Conservation (phyloP, 2,797 vertebrate genomes). For the Pygocentrus nattereri region DNA sequence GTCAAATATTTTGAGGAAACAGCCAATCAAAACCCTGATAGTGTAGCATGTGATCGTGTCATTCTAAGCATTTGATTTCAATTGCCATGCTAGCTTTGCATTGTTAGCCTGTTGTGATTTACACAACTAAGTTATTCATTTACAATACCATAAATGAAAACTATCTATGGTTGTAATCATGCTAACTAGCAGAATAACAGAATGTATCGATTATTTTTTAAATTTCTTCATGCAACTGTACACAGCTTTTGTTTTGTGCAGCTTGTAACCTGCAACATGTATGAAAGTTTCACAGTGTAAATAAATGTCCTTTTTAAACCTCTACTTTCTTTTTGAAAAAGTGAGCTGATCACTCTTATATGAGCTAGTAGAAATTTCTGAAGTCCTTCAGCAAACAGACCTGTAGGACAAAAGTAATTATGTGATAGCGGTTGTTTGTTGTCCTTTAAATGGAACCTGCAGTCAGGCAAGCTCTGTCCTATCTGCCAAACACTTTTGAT, state of each 20-base stretch:
- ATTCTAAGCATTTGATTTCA: no score
- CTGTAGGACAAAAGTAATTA: constrained; percentile 11
- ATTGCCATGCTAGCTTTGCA: no score
- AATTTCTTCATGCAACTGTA: no score
- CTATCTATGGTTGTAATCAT: no score
- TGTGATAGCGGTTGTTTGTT: constrained; percentile 19
- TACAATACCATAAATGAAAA: no score
- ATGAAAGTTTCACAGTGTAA: neutral
- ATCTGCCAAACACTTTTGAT: neutral
- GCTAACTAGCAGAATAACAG: no score
- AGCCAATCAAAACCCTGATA: no score
- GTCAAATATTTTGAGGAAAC: no score
- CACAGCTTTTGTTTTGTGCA: neutral
- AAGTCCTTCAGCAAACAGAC: neutral
- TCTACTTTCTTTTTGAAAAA: neutral
- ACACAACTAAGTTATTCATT: no score
- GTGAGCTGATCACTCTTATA: neutral
- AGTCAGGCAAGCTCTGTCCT: neutral
- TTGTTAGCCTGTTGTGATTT: no score
- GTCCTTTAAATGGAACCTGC: neutral
- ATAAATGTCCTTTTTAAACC: neutral
- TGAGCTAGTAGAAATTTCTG: neutral
- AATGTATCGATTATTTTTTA: no score
- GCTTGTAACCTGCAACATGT: neutral
- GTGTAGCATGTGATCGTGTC: no score